Percentiles rank a stretch among this genome's conserved stretches.
These are phyloP conservation scores for Drosophila miranda DNA, from an alignment of 1,140 invertebrate species.

Conservation along the genomic window DNA sequence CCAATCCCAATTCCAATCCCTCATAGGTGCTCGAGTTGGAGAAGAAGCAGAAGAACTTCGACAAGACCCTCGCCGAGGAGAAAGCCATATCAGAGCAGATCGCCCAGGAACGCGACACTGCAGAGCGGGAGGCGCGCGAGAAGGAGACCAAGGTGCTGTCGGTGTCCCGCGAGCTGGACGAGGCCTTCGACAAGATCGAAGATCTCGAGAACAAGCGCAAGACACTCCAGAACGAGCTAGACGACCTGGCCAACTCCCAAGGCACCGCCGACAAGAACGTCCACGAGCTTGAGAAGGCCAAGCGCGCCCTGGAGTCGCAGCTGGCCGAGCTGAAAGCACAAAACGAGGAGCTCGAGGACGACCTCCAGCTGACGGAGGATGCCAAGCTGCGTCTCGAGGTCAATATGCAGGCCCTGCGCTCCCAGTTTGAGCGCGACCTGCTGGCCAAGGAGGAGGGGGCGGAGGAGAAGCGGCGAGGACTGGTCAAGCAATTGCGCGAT, in stretches of 20 bases:
- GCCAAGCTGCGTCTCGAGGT: constrained; percentile 98
- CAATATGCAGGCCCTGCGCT: constrained; percentile 97
- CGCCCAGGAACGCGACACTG: constrained; percentile 92
- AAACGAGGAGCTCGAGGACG: constrained; percentile 99
- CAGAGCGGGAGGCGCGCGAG: constrained; percentile 97
- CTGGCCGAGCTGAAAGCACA: constrained; percentile 95
- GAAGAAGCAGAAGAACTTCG: constrained; percentile 99
- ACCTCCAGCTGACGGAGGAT: constrained; percentile 98
- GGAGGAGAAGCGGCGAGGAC: constrained; percentile 96
- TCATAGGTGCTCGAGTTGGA: constrained; percentile 91
- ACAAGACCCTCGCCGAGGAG: constrained; percentile 96
- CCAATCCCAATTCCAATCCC: background rate
- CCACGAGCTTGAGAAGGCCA: constrained; percentile 98
- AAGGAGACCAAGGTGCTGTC: constrained; percentile 98
- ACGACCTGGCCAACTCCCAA: constrained; percentile 96
- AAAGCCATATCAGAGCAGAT: constrained; percentile 94
- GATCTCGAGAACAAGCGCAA: constrained; percentile 93
- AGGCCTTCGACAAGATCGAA: constrained; percentile 93
- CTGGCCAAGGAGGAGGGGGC: constrained; percentile 96
- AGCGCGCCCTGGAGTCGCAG: constrained; percentile 95
- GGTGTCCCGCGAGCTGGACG: constrained; percentile 94
- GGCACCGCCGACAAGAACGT: constrained; percentile 99
- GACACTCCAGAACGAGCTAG: constrained; percentile 94
- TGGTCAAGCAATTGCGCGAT: constrained; percentile 96
- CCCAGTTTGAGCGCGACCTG: constrained; percentile 97